These are phyloP conservation scores for Prionailurus viverrinus DNA, from an alignment of 2,113 vertebrate species.

Conservation along the genomic window DNA sequence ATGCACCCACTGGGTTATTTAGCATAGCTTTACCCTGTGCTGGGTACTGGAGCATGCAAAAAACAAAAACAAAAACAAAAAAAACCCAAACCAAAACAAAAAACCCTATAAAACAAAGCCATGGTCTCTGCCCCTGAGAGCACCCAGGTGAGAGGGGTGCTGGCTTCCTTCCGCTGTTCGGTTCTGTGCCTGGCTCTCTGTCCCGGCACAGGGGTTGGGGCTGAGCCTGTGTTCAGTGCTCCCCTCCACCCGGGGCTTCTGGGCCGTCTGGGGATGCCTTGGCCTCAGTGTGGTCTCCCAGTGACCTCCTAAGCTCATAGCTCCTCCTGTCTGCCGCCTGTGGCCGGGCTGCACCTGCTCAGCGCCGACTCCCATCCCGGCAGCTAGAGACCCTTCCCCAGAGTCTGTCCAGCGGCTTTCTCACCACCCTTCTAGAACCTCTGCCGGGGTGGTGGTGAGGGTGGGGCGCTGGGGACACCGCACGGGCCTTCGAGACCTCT, in stretches of 20 bases:
- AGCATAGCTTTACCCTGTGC: not conserved
- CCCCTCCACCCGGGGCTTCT: not conserved
- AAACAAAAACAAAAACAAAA: not conserved
- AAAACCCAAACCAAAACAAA: not conserved
- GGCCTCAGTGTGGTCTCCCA: not conserved
- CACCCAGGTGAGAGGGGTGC: not conserved
- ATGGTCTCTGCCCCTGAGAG: not conserved
- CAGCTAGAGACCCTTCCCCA: not conserved
- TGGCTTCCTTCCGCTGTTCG: not conserved
- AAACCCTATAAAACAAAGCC: not conserved
- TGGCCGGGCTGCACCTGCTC: not conserved
- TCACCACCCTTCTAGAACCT: not conserved
- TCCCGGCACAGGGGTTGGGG: not conserved
- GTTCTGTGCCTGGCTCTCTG: not conserved
- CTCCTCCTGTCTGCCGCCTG: not conserved
- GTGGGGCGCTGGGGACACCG: not conserved
- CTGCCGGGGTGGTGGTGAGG: not conserved
- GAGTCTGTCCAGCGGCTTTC: not conserved
- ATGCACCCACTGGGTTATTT: not conserved
- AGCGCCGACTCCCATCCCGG: not conserved
- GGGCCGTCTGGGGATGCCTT: not conserved
- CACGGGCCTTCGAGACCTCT: not conserved
- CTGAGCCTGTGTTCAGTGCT: not conserved
- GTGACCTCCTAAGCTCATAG: not conserved
- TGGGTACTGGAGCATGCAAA: not conserved